These are phyloP conservation scores for Hippoglossus hippoglossus DNA, from an alignment of 2,797 vertebrate genomes.

Conservation along the genomic window DNA sequence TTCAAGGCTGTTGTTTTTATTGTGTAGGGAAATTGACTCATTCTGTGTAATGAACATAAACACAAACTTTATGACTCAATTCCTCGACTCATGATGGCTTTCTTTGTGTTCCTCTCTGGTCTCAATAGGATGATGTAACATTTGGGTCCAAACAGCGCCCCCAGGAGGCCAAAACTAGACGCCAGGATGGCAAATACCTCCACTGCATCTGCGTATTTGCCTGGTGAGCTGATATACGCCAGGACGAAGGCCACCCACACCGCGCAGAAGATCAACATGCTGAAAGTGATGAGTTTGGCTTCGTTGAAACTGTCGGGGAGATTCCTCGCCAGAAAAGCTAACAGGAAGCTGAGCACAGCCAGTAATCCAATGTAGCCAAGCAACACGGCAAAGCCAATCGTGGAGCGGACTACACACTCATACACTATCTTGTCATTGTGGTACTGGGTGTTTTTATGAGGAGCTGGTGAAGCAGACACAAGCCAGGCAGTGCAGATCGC, in stretches of 20 bases:
- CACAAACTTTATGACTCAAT: background rate
- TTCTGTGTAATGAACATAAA: background rate
- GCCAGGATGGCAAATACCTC: conserved; percentile 82
- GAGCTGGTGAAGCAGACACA: too few relatives aligned
- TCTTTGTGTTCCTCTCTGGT: conserved; percentile 78
- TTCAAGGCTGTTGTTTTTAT: background rate
- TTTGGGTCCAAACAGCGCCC: conserved; percentile 76
- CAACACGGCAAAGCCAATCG: too few relatives aligned
- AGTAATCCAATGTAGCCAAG: too few relatives aligned
- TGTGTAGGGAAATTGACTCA: background rate
- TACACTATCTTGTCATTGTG: too few relatives aligned
- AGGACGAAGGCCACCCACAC: conserved; percentile 74
- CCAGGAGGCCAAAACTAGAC: conserved; percentile 73
- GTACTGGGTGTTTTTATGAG: too few relatives aligned
- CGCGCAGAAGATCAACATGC: conserved; percentile 75
- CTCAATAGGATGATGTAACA: conserved; percentile 63
- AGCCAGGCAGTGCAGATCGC: too few relatives aligned
- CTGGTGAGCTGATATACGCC: conserved; percentile 77
- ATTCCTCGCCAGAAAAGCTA: conserved; percentile 74
- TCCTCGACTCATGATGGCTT: conserved; percentile 59
- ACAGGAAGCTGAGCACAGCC: conserved; percentile 62
- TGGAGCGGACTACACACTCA: too few relatives aligned
- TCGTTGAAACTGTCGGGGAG: conserved; percentile 75
- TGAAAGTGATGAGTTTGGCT: conserved; percentile 75
- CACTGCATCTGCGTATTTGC: conserved; percentile 78